Evolutionary conservation across 53 echinoderm and acorn worm genomes (phyloP), one percentile per base, ranked within the genome.

Genomic region (Hippasteria phrygiana): DNA sequence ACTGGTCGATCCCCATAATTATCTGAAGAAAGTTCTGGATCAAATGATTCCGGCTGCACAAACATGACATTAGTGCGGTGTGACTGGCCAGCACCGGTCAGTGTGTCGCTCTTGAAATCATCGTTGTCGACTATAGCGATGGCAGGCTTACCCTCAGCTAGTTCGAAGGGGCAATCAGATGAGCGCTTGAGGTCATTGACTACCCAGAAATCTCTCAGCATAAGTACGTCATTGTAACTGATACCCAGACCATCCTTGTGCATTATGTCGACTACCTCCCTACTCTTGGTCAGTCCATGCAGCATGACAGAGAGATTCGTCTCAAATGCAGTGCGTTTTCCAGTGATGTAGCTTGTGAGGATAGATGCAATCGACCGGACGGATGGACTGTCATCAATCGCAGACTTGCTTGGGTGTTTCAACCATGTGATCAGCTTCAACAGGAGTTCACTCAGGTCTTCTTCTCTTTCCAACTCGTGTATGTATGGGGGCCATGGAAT

Each of bases 181-280:
- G 86, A 91, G 27, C 22, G 17, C 55, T 85, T 40, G 11, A 91
- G 36, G 62, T 91, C 85, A 74, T 31, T 86, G 13, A 91, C 42
- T 34, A 74, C 91, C 91, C 86, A 91, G 75, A 59, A 74, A 83
- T 91, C 91, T 87, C 66, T 41, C 65, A 92, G 77, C 73, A 92
- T 71, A 20, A 88, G 81, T 33, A 80, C 62, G 36, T 92, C 82
- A 29, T 75, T 80, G 48, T 92, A 88, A 47, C 92, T 92, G 74
- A 92, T 92, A 34, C 92, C 80, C 39, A 91, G 27, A 10, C 92
- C 92, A 88, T 72, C 48, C 59, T 92, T 92, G 77, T 88, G 77
- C 16, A 77, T 18, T 27, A 42, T 62, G 37, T 88, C 88, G 7
- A 88, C 77, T 9, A 92, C n/a, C 72, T 91, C 91, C 50, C 79